phyloP scores from a whole-genome alignment of 2,888 invertebrate genomes.

The Cantharis lateralis region DNA sequence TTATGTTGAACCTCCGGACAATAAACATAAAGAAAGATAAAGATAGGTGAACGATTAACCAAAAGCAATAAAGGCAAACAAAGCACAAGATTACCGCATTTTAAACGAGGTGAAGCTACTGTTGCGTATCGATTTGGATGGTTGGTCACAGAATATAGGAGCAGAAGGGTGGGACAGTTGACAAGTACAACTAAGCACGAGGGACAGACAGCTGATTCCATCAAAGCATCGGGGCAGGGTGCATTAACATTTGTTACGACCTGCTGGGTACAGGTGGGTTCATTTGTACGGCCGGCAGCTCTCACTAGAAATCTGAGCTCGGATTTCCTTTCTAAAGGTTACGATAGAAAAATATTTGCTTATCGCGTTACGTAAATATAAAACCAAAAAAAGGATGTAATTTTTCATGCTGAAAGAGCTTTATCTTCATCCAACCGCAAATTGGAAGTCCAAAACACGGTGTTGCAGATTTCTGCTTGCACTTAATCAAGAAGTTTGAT shows the following conservation, averaged over 20 bases:
- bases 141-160: conserved; percentile 26
- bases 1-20: not conserved
- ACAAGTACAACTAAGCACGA: conserved; percentile 28
- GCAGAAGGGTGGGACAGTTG: conserved; percentile 27
- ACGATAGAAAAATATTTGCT: not conserved
- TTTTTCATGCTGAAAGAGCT: not conserved
- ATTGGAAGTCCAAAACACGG: not conserved
- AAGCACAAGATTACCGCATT: conserved; percentile 26
- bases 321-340: conserved; percentile 35
- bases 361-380: not conserved
- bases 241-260: conserved; percentile 49
- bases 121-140: conserved; percentile 31
- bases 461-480: not conserved
- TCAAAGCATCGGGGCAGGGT: conserved; percentile 31
- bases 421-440: not conserved
- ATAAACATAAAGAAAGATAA: not conserved
- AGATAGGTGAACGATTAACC: conserved; percentile 10
- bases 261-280: conserved; percentile 51
- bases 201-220: conserved; percentile 41
- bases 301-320: conserved; percentile 40
- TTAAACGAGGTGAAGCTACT: conserved; percentile 28
- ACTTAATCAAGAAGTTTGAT: not conserved
- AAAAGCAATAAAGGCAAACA: conserved; percentile 25
- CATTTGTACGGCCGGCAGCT: conserved; percentile 42
- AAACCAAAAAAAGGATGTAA: not conserved